Percentiles rank a stretch among this genome's conserved stretches.
Conservation (phyloP, 2,888 invertebrate genomes). For the Nineta flava region DNA sequence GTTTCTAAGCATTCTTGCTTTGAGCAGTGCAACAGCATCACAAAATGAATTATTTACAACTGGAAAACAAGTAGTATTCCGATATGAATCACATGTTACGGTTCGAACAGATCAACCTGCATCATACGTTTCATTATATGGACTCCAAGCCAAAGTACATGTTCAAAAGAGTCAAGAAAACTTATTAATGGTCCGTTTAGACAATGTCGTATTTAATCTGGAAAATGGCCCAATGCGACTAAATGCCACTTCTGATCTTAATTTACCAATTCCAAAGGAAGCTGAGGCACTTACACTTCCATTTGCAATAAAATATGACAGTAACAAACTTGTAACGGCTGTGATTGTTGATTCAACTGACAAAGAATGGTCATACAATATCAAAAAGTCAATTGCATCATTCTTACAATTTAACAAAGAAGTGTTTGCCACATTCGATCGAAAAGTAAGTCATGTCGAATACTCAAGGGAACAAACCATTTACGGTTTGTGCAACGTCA, state of each 20-base stretch:
- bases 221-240: too few relatives aligned
- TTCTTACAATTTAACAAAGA: conserved; percentile 25
- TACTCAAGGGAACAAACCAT: conserved; percentile 21
- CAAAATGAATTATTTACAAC: conserved; percentile 23
- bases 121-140: conserved; percentile 22
- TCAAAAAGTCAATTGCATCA: conserved; percentile 27
- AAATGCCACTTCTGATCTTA: background rate
- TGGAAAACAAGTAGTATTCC: conserved; percentile 30
- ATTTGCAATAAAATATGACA: conserved; percentile 17
- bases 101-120: conserved; percentile 23
- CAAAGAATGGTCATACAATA: conserved; percentile 24
- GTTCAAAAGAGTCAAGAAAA: conserved; percentile 17
- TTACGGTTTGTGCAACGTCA: conserved; percentile 22
- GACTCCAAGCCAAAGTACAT: conserved; percentile 22
- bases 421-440: conserved; percentile 12
- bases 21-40: background rate
- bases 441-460: too few relatives aligned
- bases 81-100: conserved; percentile 24
- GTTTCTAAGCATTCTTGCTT: background rate
- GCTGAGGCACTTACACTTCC: conserved; percentile 14
- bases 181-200: conserved; percentile 21
- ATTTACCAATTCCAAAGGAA: conserved; percentile 14
- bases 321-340: conserved; percentile 19
- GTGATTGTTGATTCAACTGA: conserved; percentile 20
- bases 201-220: conserved; percentile 14